Conservation (phyloP, 1,140 invertebrate genomes). For the Fopius arisanus region DNA sequence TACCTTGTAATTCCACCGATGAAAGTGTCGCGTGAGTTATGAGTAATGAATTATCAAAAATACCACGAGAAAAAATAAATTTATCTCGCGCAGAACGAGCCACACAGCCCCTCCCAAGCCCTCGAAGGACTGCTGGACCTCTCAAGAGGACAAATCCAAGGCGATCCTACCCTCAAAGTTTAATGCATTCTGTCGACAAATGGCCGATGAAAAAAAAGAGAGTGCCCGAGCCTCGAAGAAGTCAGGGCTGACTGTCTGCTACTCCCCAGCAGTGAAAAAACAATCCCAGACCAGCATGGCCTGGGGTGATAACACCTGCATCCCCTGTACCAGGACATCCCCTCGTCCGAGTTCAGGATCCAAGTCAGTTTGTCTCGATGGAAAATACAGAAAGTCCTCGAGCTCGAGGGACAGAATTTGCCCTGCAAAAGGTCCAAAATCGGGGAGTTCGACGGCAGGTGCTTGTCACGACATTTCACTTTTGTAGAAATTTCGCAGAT, state of each 20-base stretch:
- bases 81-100: neutral
- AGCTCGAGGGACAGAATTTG: neutral
- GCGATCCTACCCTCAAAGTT: neutral
- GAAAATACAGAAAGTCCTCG: neutral
- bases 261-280: constrained; percentile 23
- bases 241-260: constrained; percentile 27
- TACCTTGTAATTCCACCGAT: constrained; percentile 37
- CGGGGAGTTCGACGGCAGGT: neutral
- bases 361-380: neutral
- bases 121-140: constrained; percentile 10
- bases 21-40: constrained; percentile 31
- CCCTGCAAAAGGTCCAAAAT: neutral
- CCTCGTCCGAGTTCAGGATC: neutral
- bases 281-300: constrained; percentile 33
- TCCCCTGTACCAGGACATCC: constrained; percentile 2
- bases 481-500: no score
- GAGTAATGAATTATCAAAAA: neutral
- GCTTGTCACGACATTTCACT: no score
- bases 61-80: no score
- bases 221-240: neutral
- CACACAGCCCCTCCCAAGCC: neutral
- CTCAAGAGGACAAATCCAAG: neutral
- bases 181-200: neutral
- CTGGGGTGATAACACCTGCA: constrained; percentile 28
- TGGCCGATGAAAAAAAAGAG: neutral